These are phyloP conservation scores for Sus scrofa DNA, from an alignment of 2,113 vertebrate genomes.

Conservation along the genomic window T2T-Sscrofa CM000827.6:60358501-60359000, in stretches of 20 bases:
- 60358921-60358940: not conserved
- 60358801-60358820: not conserved
- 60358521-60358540: not conserved
- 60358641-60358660: not conserved
- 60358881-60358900: not conserved
- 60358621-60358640: not conserved
- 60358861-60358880: slow-evolving; percentile 8
- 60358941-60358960: not conserved
- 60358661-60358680: not conserved
- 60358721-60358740: not conserved
- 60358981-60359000: not conserved
- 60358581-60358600: not conserved
- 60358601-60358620: slow-evolving; percentile 39
- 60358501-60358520: not conserved
- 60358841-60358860: not conserved
- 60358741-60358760: not conserved
- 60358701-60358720: not conserved
- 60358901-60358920: not conserved
- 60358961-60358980: not conserved
- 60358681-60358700: not conserved
- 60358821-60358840: not conserved
- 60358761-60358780: not conserved
- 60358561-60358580: not conserved
- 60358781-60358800: not conserved
- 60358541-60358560: not conserved